A percentile compares a stretch with the other conserved stretches of the same genome.
Evolutionary conservation across 2,113 vertebrate genomes (phyloP).

Genomic region (Chionodraco myersi): DNA sequence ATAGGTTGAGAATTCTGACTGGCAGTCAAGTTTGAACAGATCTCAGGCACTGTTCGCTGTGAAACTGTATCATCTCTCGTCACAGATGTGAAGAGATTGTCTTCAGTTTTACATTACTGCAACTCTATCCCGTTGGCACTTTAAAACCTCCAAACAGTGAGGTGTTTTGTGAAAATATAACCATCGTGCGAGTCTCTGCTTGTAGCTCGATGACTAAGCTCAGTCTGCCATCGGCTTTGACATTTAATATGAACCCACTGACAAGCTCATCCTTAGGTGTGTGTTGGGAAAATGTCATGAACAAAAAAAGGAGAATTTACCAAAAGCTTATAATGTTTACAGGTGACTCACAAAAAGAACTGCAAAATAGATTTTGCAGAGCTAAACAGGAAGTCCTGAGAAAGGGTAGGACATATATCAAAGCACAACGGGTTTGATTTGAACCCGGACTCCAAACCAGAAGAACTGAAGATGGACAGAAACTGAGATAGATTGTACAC

Average conservation of each 20-base stretch:
- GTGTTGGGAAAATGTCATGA: constrained; percentile 6
- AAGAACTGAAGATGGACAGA: no score
- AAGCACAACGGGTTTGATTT: no score
- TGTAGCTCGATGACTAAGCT: constrained; percentile 41
- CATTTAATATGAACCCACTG: constrained; percentile 21
- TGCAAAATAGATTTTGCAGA: no score
- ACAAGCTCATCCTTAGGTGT: constrained; percentile 7
- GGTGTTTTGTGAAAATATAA: constrained; percentile 52
- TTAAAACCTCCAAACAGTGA: constrained; percentile 59
- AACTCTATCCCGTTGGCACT: constrained; percentile 54
- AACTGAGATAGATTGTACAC: no score
- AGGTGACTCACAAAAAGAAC: neutral
- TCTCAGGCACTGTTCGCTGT: constrained; percentile 6
- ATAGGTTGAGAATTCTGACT: constrained; percentile 28
- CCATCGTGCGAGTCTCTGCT: constrained; percentile 41
- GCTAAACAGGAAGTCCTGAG: no score
- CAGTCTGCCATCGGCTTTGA: constrained; percentile 24
- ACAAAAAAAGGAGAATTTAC: constrained; percentile 18
- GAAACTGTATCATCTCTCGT: constrained; percentile 40
- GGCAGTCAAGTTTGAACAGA: constrained; percentile 55
- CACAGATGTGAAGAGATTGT: constrained; percentile 30
- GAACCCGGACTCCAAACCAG: no score
- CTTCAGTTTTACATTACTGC: constrained; percentile 42
- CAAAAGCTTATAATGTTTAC: neutral
- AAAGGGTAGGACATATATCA: no score